Evolutionary conservation across 2,888 invertebrate genomes (phyloP), one percentile per base, ranked within the genome.

Genomic region (Tenthredo amoena): DNA sequence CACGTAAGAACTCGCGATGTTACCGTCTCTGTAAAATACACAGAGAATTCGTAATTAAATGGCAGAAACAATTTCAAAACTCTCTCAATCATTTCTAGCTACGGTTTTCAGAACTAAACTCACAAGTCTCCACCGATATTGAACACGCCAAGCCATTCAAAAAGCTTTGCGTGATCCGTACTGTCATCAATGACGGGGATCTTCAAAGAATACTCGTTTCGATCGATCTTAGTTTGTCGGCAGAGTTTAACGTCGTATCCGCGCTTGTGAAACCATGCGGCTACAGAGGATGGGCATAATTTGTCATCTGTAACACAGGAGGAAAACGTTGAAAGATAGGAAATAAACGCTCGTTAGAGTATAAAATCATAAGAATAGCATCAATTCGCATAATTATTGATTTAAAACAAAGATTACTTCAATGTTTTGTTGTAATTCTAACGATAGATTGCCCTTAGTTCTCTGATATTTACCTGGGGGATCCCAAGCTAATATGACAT

Each of bases 201-300:
- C 83, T 91, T 90, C 9, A 94, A 87, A 43, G 93, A 92, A 88
- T 93, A 92, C 26, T 93, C 90, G 5, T 89, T 90, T 72, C 91
- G 92, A 21, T 91, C 90, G 50, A 88, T 89, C 81, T 93, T 91
- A 85, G 91, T 92, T 50, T 95, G 94, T 68, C 91, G 90, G 88
- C 94, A 95, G 47, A 94, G 87, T 85, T 93, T 92, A 2, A 95
- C 94, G 5, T 89, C 87, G 87, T 94, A 94, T 7, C 94, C 94
- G 81, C 90, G 91, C 87, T 94, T 92, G 65, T 92, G 86, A 88
- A 96, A 95, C 93, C 95, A 96, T 87, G 95, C 94, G 15, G 95
- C 95, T 71, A 95, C 88, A 0, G 96, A 95, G n/a, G 96, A 96
- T 74, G 95, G 95, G 88, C 95, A 96, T 37, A 95, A 87, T 18